Percentiles rank a stretch among this genome's conserved stretches.
Conservation (phyloP, 2,113 vertebrate species). For the Rhodinocichla rosea region DNA sequence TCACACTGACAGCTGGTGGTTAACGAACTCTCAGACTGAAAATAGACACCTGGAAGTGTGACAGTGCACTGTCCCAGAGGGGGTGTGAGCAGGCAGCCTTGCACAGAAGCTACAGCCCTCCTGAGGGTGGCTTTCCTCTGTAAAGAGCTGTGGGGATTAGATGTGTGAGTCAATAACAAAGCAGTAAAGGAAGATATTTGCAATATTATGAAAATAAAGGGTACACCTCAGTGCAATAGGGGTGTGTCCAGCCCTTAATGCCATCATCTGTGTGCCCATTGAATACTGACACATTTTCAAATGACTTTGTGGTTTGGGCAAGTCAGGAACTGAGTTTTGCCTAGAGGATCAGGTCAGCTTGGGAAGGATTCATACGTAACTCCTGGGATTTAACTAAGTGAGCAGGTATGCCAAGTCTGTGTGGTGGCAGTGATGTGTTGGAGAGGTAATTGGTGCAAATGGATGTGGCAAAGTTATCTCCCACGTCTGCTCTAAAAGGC, state of each 20-base stretch:
- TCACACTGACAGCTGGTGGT: neutral
- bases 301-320: neutral
- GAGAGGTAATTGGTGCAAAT: neutral
- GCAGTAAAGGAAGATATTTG: neutral
- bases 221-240: neutral
- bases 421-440: rapidly evolving
- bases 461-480: neutral
- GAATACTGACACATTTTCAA: constrained; percentile 24
- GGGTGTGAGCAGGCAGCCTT: neutral
- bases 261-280: neutral
- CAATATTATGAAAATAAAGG: constrained; percentile 29
- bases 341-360: neutral
- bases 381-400: neutral
- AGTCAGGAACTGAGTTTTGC: neutral
- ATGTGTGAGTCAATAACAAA: constrained; percentile 4
- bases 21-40: neutral
- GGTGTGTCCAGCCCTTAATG: constrained; percentile 12
- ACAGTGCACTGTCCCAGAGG: neutral
- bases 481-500: neutral
- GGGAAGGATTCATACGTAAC: neutral
- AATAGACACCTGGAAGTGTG: neutral
- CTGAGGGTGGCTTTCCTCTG: neutral
- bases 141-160: neutral
- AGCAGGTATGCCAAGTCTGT: neutral
- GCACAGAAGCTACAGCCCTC: neutral